phyloP scores from a whole-genome alignment of 2,113 vertebrate species.

The Xenopus borealis region DNA sequence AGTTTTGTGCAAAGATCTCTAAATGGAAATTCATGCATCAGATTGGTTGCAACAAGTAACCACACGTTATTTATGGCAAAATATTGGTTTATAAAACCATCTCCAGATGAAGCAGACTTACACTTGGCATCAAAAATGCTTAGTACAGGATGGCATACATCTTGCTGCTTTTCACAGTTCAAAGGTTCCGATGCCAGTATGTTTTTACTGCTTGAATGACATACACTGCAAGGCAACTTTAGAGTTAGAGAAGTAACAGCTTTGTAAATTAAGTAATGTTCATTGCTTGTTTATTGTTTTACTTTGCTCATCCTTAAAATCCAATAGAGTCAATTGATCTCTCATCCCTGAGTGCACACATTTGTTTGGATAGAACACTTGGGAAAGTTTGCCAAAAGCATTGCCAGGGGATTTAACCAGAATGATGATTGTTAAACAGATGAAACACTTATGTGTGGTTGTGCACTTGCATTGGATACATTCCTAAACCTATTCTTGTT shows the following conservation, averaged over 20 bases:
- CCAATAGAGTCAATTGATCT: slow-evolving; percentile 37
- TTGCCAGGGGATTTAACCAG: slow-evolving; percentile 41
- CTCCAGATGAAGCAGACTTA: too few species aligned
- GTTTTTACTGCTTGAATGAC: background rate
- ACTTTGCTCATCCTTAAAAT: slow-evolving; percentile 29
- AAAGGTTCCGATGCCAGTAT: background rate
- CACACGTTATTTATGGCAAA: too few species aligned
- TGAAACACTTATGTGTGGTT: slow-evolving; percentile 41
- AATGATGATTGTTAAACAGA: slow-evolving; percentile 45
- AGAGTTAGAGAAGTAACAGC: background rate
- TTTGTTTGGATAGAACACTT: slow-evolving; percentile 26
- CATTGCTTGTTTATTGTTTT: slow-evolving; percentile 23
- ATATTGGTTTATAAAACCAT: too few species aligned
- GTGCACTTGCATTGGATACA: slow-evolving; percentile 32
- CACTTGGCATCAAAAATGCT: too few species aligned
- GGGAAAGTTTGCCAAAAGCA: slow-evolving; percentile 31
- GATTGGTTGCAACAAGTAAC: too few species aligned
- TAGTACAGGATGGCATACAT: too few species aligned
- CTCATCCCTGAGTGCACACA: slow-evolving; percentile 18
- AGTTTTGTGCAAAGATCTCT: too few species aligned
- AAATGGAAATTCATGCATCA: too few species aligned
- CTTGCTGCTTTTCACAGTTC: background rate
- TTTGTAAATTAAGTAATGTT: slow-evolving; percentile 4
- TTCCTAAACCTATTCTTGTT: slow-evolving; percentile 21
- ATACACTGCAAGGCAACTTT: background rate